Conservation (phyloP, 2,888 invertebrate genomes). For the Campaea margaritaria region DNA sequence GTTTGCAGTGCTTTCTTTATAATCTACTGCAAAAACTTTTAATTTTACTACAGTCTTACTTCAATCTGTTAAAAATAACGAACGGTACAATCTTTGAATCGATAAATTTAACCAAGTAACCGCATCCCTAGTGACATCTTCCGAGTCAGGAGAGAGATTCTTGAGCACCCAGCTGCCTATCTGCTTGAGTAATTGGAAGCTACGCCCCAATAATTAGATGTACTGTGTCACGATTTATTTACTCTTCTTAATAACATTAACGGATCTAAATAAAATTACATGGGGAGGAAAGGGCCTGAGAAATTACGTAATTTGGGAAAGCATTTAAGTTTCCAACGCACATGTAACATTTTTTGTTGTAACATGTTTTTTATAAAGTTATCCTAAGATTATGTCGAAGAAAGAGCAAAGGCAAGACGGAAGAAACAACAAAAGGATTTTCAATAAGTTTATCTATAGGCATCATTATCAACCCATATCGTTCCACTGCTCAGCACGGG, state of each 20-base stretch:
- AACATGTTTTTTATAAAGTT: neutral
- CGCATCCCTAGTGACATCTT: conserved; percentile 43
- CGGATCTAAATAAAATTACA: conserved; percentile 12
- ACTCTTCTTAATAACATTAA: conserved; percentile 36
- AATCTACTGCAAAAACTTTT: too few relatives aligned
- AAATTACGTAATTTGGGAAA: neutral
- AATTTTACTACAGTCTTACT: too few relatives aligned
- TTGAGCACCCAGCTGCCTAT: conserved; percentile 52
- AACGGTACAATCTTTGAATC: conserved; percentile 5
- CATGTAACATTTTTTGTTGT: neutral
- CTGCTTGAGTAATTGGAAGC: conserved; percentile 61
- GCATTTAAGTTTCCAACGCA: neutral
- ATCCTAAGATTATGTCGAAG: too few relatives aligned
- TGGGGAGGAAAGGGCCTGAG: neutral
- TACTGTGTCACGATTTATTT: conserved; percentile 51
- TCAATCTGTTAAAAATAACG: too few relatives aligned
- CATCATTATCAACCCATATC: too few relatives aligned
- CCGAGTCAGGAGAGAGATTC: conserved; percentile 52
- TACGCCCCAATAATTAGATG: conserved; percentile 59
- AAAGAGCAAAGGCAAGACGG: too few relatives aligned
- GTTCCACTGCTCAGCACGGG: too few relatives aligned
- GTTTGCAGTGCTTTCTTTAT: too few relatives aligned
- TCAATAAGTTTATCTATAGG: too few relatives aligned
- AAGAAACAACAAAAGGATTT: too few relatives aligned
- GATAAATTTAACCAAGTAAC: too few relatives aligned